Base-by-base conservation (phyloP, 2,888 invertebrate species). In the Amorpha juglandis region DNA sequence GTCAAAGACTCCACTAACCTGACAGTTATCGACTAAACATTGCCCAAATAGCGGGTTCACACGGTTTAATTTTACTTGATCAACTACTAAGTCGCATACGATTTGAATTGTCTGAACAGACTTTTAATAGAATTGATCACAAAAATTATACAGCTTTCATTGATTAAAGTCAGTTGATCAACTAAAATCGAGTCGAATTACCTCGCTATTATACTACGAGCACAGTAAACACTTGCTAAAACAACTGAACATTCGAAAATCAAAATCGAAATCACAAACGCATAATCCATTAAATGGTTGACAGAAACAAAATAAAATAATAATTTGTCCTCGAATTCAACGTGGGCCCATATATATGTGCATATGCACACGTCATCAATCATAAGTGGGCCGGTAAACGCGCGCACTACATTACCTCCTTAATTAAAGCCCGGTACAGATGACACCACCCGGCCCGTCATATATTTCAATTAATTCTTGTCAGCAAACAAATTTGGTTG, bases 401-500 rank as follows among this genome's bases (percentile, higher is more conserved):
- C 71, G 74, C 82, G 78, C 87, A 84, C 88, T 91, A 88, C 88
- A 90, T 90, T 89, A 87, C 86, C 88, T 89, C 89, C 90, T 90
- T 92, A 91, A 91, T 92, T 91, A 90, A 91, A 88, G 84, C 86
- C 76, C 76, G 74, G 78, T 84, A 86, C 91, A 92, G 90, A 87
- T 91, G 92, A 84, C 86, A 78, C 81, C 71, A 74, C 71, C 27
- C 71, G 73, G 73, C 71, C 73, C 78, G 80, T 88, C 88, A 90
- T 90, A 90, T 87, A 88, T 91, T 89, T 89, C 90, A 91, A 91
- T 92, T 92, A 91, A 91, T 91, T 86, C 85, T 81, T 87, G 89
- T 91, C 91, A 89, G 83, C 79, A 78, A 80, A 84, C 86, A 86
- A 87, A 85, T 86, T 88, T 85, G 83, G 78, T 70, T 79, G 79